Percentiles rank a stretch among this genome's conserved stretches.
These are phyloP conservation scores for Neodiprion fabricii DNA, from an alignment of 1,140 invertebrate species.

Conservation along the genomic window DNA sequence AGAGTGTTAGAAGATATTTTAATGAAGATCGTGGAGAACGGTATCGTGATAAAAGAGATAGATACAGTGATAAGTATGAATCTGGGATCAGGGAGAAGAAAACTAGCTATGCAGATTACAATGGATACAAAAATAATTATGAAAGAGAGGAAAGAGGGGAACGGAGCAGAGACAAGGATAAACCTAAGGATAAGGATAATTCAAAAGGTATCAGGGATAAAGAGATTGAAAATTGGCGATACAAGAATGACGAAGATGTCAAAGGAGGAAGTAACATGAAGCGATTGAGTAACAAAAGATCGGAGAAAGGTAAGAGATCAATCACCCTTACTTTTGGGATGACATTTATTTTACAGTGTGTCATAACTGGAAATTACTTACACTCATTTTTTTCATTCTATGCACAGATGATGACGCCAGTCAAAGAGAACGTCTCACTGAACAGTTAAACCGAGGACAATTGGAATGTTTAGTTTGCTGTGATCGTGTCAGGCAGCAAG, in stretches of 20 bases:
- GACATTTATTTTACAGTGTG: no score
- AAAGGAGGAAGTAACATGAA: slow-evolving; percentile 28
- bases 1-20: slow-evolving; percentile 21
- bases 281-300: slow-evolving; percentile 38
- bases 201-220: slow-evolving; percentile 37
- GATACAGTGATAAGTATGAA: slow-evolving; percentile 26
- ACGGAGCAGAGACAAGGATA: slow-evolving; percentile 37
- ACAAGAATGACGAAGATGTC: slow-evolving; percentile 30
- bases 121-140: slow-evolving; percentile 24
- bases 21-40: slow-evolving; percentile 25
- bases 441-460: slow-evolving; percentile 77
- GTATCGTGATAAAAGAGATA: slow-evolving; percentile 9
- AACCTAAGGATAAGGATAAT: slow-evolving; percentile 36
- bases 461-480: slow-evolving; percentile 95
- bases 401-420: slow-evolving; percentile 64
- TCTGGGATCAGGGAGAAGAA: slow-evolving; percentile 33
- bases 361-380: no score
- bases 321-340: slow-evolving; percentile 18
- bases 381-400: slow-evolving; percentile 15
- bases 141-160: slow-evolving; percentile 34
- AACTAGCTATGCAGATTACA: slow-evolving; percentile 30
- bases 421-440: slow-evolving; percentile 80
- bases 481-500: slow-evolving; percentile 77
- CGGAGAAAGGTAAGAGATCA: slow-evolving; percentile 36
- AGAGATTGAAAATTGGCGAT: slow-evolving; percentile 45